phyloP scores from a whole-genome alignment of 2,113 vertebrate species.

The Toxotes chatareus region DNA sequence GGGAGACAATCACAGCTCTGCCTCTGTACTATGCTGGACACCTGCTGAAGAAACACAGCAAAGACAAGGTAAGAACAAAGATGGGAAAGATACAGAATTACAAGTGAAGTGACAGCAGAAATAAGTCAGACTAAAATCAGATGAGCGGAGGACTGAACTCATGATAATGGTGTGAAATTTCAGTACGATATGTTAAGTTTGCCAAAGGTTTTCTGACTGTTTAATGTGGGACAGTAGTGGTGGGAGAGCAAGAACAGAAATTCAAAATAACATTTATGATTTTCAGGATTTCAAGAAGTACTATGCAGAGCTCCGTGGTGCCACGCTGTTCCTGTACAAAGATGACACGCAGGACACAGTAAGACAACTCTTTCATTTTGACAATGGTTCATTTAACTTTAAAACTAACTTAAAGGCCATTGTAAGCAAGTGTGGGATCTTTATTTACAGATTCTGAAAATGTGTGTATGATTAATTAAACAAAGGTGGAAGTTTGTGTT shows the following conservation, averaged over 20 bases:
- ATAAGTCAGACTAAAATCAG: not conserved
- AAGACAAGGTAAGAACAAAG: slow-evolving; percentile 63
- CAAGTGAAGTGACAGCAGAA: no score
- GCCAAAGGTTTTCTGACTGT: not conserved
- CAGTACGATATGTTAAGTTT: not conserved
- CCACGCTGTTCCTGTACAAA: slow-evolving; percentile 74
- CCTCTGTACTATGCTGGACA: slow-evolving; percentile 77
- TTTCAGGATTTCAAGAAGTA: slow-evolving; percentile 72
- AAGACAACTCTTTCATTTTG: slow-evolving; percentile 12
- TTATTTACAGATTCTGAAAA: not conserved
- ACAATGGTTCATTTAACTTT: not conserved
- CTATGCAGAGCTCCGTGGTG: slow-evolving; percentile 76
- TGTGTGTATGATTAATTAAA: not conserved
- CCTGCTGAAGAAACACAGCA: slow-evolving; percentile 68
- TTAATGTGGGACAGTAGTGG: not conserved
- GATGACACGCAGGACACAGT: slow-evolving; percentile 72
- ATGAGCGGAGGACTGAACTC: not conserved
- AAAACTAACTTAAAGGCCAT: no score
- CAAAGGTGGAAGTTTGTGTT: no score
- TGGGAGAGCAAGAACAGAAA: not conserved
- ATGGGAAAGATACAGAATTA: not conserved
- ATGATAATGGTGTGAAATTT: not conserved
- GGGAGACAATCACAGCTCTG: slow-evolving; percentile 70
- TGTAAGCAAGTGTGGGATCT: not conserved
- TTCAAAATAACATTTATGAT: not conserved